Evolutionary conservation across 1,140 invertebrate genomes (phyloP).

Genomic region (Zaprionus ghesquierei): DNA sequence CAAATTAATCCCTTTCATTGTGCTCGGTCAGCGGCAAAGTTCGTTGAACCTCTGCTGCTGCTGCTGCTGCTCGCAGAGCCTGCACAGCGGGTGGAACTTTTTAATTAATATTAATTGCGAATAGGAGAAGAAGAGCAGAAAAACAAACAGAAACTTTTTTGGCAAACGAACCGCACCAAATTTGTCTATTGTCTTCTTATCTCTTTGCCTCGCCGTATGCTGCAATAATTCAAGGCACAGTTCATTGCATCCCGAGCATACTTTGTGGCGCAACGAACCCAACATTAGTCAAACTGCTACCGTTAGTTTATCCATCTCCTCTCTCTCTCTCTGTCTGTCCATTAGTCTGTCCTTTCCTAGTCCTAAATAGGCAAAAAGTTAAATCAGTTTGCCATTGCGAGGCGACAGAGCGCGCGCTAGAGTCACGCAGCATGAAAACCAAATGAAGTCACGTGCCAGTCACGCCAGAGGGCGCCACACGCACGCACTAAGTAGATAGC

Average conservation of each 20-base stretch:
- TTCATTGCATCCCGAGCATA: slow-evolving; percentile 24
- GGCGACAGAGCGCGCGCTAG: neutral
- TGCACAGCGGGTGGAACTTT: slow-evolving; percentile 48
- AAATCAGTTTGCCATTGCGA: slow-evolving; percentile 15
- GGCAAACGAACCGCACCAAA: slow-evolving; percentile 26
- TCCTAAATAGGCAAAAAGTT: slow-evolving; percentile 16
- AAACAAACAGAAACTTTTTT: neutral
- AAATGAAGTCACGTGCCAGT: slow-evolving; percentile 68
- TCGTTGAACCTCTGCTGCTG: slow-evolving; percentile 63
- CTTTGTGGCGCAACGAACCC: slow-evolving; percentile 17
- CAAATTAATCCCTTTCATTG: slow-evolving; percentile 8
- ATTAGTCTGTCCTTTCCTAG: no score
- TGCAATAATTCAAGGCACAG: slow-evolving; percentile 28
- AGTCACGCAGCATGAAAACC: slow-evolving; percentile 25
- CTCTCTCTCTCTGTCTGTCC: no score
- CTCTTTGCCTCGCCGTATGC: neutral
- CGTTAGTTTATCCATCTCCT: neutral
- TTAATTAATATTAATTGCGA: slow-evolving; percentile 65
- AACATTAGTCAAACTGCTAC: neutral
- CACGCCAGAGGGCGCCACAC: slow-evolving; percentile 45
- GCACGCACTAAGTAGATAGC: slow-evolving; percentile 7
- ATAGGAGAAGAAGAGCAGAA: slow-evolving; percentile 14
- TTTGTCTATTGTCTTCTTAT: neutral
- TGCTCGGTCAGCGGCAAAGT: slow-evolving; percentile 23
- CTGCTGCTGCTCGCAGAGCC: no score